phyloP scores from a whole-genome alignment of 2,888 invertebrate genomes.

The Himalopsyche anomala region DNA sequence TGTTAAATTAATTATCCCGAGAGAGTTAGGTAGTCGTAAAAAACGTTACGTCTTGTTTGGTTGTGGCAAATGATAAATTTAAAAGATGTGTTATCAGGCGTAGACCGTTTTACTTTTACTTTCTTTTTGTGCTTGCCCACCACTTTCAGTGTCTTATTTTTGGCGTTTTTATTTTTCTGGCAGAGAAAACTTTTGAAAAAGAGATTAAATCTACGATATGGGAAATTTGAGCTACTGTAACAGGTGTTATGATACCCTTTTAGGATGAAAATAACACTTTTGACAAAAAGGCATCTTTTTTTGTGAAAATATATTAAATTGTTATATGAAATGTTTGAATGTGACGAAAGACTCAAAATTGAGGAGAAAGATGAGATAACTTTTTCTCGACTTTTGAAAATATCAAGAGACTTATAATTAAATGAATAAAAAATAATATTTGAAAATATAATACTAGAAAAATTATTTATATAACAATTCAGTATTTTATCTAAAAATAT shows the following conservation, averaged over 20 bases:
- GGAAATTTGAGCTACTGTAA: constrained; percentile 57
- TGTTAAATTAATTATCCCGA: no score
- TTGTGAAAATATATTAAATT: constrained; percentile 26
- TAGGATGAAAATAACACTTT: constrained; percentile 31
- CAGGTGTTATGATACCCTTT: constrained; percentile 54
- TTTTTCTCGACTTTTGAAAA: background rate
- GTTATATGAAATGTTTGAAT: constrained; percentile 18
- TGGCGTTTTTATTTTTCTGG: constrained; percentile 49
- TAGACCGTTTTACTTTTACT: constrained; percentile 22
- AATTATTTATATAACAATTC: no score
- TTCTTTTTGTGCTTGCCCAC: constrained; percentile 13
- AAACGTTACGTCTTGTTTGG: background rate
- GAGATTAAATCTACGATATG: constrained; percentile 56
- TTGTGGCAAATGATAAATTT: constrained; percentile 24
- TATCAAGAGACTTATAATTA: background rate
- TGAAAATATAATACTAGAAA: no score
- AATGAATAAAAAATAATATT: no score
- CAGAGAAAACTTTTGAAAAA: constrained; percentile 53
- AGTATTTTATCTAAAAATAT: no score
- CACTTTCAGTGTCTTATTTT: constrained; percentile 52
- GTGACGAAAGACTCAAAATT: constrained; percentile 18
- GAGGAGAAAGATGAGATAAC: constrained; percentile 1
- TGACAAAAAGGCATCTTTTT: constrained; percentile 25
- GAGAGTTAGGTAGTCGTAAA: no score
- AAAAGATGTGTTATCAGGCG: constrained; percentile 4